Percentiles rank a stretch among this genome's conserved stretches.
These are phyloP conservation scores for Drosophila eugracilis DNA, from an alignment of 1,140 invertebrate genomes.

Conservation along the genomic window DNA sequence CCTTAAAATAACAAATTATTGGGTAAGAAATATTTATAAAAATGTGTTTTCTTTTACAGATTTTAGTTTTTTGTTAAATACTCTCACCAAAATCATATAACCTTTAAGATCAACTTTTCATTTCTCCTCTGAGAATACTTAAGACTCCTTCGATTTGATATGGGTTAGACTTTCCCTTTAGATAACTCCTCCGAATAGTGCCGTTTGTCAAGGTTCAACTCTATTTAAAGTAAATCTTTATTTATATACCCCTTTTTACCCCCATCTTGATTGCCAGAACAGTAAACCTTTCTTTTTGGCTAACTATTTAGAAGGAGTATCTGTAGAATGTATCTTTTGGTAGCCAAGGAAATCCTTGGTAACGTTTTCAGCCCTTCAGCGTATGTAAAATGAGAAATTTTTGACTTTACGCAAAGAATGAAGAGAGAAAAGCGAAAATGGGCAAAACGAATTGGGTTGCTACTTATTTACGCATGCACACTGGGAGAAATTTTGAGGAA, in stretches of 20 bases:
- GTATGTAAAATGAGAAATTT: slow-evolving; percentile 40
- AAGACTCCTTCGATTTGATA: slow-evolving; percentile 26
- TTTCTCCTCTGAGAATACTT: background rate
- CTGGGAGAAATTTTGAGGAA: background rate
- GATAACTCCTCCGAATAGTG: slow-evolving; percentile 31
- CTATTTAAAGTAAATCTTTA: slow-evolving; percentile 29
- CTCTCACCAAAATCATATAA: background rate
- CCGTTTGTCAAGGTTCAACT: slow-evolving; percentile 33
- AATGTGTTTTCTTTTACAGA: too few relatives aligned
- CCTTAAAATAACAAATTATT: too few relatives aligned
- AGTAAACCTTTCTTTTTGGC: slow-evolving; percentile 14
- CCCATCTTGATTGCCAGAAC: slow-evolving; percentile 20
- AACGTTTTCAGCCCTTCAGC: slow-evolving; percentile 21
- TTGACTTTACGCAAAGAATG: slow-evolving; percentile 23
- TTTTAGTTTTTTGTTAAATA: too few relatives aligned
- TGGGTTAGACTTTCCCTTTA: slow-evolving; percentile 15
- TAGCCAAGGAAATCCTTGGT: slow-evolving; percentile 16
- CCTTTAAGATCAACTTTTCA: background rate
- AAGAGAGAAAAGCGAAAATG: slow-evolving; percentile 12
- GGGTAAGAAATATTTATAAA: too few relatives aligned
- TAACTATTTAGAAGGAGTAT: slow-evolving; percentile 17
- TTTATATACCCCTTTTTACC: slow-evolving; percentile 34
- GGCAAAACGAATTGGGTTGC: slow-evolving; percentile 21
- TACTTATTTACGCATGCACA: slow-evolving; percentile 25
- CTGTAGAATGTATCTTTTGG: slow-evolving; percentile 26